These are phyloP conservation scores for Prinia subflava DNA, from an alignment of 2,113 vertebrate genomes.

Conservation along the genomic window DNA sequence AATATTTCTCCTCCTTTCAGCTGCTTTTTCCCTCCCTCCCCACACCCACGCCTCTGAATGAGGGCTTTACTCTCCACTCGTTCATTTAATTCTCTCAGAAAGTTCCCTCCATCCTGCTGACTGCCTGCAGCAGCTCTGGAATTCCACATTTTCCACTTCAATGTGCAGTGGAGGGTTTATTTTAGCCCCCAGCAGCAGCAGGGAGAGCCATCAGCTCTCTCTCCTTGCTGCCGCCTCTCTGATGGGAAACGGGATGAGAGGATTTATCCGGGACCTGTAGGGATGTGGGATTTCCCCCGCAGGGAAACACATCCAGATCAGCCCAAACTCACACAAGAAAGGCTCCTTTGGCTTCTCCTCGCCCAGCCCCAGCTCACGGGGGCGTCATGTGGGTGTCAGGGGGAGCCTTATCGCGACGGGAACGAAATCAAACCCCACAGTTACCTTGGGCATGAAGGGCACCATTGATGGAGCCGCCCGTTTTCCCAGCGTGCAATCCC, in stretches of 20 bases:
- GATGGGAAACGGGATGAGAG: constrained; percentile 1
- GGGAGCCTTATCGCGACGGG: background rate
- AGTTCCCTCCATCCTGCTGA: constrained; percentile 5
- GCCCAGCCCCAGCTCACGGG: background rate
- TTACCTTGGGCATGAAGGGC: background rate
- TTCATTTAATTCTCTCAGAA: background rate
- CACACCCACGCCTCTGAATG: background rate
- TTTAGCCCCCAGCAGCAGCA: constrained; percentile 6
- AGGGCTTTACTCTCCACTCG: background rate
- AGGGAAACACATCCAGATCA: background rate
- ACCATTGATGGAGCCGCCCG: background rate
- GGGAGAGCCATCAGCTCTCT: background rate
- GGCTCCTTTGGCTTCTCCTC: constrained; percentile 12
- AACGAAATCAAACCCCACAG: background rate
- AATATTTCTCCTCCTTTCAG: constrained; percentile 11
- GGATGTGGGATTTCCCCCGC: constrained; percentile 8
- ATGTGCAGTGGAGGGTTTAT: background rate
- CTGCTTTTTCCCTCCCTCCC: background rate
- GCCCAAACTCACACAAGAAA: background rate
- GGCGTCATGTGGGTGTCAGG: constrained; percentile 28
- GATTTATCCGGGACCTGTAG: background rate
- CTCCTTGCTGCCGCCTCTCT: background rate
- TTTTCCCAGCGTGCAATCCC: background rate
- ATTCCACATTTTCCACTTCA: background rate
- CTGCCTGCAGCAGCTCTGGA: constrained; percentile 33